Base-by-base conservation (phyloP, 1,140 invertebrate species). In the Semibalanus balanoides region DNA sequence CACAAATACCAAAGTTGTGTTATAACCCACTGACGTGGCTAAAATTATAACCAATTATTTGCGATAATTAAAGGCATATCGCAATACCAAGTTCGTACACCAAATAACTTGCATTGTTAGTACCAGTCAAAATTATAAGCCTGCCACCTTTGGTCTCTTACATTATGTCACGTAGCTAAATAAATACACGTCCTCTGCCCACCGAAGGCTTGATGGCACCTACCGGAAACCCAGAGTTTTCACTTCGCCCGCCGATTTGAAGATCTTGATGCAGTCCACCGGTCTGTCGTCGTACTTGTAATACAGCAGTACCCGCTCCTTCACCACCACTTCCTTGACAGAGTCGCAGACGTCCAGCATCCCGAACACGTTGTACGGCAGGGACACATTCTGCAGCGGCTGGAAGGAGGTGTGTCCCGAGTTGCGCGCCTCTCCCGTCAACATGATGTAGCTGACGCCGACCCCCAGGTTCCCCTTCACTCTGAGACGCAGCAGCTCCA, bases 261-360 rank as follows among this genome's bases (percentile, higher is more conserved):
- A 97, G 79, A 99, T 96, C 85, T 99, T 99, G 0, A 99, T 93
- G 83, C 97, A 99, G 83, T 97, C 97, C 0, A 98, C 92, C 0
- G 95, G 92, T 83, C 91, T 90, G 80, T 97, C 97, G 79, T 97
- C 94, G 80, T 99, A 99, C 83, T 98, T 98, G 83, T 97, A 99
- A 83, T 97, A 99, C 0, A 99, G 79, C 3, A 99, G 82, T 9
- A 99, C 89, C 76, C 96, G 86, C 81, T 98, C 95, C 83, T 96
- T 90, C 0, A 99, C 87, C 14, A 87, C 87, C 31, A 99, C 89
- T 81, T 94, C 92, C 86, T 99, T 97, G 27, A 91, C 90, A 0
- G 94, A 92, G 83, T 97, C 93, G 83, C 97, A 99, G 76, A 99
- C 96, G 79, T 99, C 94, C 28, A 99, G 88, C 79, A 99, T 83